These are phyloP conservation scores for Madoqua kirkii DNA, from an alignment of 2,113 vertebrate genomes.

Conservation along the genomic window DNA sequence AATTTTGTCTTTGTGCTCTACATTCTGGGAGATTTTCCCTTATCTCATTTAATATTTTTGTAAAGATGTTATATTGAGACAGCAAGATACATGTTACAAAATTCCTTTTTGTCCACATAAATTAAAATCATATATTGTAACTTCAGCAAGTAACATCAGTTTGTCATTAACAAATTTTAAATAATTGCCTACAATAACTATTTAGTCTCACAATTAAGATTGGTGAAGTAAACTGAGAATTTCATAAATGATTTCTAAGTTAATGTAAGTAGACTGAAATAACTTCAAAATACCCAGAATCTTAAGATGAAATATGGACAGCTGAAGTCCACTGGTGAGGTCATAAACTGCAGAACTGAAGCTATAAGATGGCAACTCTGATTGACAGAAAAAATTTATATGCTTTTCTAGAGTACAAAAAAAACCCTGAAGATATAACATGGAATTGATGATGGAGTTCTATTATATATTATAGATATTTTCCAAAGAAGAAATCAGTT, in stretches of 20 bases:
- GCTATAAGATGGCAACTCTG: not conserved
- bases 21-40: not conserved
- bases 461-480: not conserved
- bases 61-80: not conserved
- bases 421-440: not conserved
- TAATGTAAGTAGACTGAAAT: not conserved
- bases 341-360: not conserved
- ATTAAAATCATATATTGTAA: not conserved
- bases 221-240: not conserved
- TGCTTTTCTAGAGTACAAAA: not conserved
- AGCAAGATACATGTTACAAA: not conserved
- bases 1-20: not conserved
- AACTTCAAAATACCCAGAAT: slow-evolving; percentile 8
- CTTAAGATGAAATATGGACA: not conserved
- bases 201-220: not conserved
- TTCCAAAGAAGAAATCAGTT: not conserved
- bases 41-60: not conserved
- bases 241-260: not conserved
- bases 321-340: not conserved
- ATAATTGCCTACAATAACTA: not conserved
- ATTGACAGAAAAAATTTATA: not conserved
- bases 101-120: not conserved
- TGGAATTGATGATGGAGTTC: not conserved
- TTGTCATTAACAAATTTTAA: not conserved
- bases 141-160: not conserved